Evolutionary conservation across 2,888 invertebrate genomes (phyloP).

Genomic region (Ennomos erosarius): DNA sequence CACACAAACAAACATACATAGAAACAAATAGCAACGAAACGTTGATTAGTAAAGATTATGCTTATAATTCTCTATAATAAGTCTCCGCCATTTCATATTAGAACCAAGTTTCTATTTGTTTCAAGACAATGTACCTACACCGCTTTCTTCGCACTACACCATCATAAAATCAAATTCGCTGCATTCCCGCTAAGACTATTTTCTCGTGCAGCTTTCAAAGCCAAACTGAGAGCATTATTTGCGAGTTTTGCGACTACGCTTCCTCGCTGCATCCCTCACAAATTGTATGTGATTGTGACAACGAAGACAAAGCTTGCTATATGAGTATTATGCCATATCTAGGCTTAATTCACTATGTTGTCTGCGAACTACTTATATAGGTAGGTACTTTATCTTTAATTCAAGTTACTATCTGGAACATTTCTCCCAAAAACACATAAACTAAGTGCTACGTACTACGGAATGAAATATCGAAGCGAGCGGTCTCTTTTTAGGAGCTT

Average conservation of each 20-base stretch:
- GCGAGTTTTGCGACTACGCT: slow-evolving; percentile 26
- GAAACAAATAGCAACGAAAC: too few species aligned
- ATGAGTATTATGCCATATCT: slow-evolving; percentile 16
- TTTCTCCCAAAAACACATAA: slow-evolving; percentile 18
- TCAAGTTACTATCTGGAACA: slow-evolving; percentile 16
- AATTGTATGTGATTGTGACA: slow-evolving; percentile 50
- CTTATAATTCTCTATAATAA: too few species aligned
- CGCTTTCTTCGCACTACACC: neutral
- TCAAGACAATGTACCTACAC: slow-evolving; percentile 3
- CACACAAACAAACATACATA: too few species aligned
- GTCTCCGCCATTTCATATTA: neutral
- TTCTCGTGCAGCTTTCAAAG: slow-evolving; percentile 30
- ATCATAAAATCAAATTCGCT: slow-evolving; percentile 23
- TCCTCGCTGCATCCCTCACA: slow-evolving; percentile 35
- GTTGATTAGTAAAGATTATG: too few species aligned
- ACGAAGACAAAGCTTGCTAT: slow-evolving; percentile 42
- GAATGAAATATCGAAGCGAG: slow-evolving; percentile 21
- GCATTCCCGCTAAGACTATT: slow-evolving; percentile 18
- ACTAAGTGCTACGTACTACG: slow-evolving; percentile 20
- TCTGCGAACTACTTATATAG: neutral
- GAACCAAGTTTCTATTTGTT: slow-evolving; percentile 3
- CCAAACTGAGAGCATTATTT: slow-evolving; percentile 21
- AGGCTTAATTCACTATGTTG: slow-evolving; percentile 6
- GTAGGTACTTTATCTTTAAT: slow-evolving; percentile 5
- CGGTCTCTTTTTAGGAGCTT: slow-evolving; percentile 19